These are phyloP conservation scores for Bergia puertoricense DNA, from an alignment of 92 coral and sea anemone species.

Conservation along the genomic window DNA sequence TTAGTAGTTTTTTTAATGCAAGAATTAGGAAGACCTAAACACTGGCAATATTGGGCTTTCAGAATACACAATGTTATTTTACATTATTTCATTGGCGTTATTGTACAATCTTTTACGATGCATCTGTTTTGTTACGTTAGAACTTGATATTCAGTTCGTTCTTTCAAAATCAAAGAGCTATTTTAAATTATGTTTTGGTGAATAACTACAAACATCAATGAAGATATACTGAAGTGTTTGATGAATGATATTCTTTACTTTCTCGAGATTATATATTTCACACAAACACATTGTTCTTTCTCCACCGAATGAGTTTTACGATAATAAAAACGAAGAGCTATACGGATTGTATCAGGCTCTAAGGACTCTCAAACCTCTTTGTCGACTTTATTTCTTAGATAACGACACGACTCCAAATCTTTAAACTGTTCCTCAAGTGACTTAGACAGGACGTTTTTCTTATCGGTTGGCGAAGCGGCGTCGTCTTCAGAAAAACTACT, in stretches of 20 bases:
- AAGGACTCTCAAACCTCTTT: not conserved
- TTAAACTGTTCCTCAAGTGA: slow-evolving; percentile 73
- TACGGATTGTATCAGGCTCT: not conserved
- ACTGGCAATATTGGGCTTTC: not conserved
- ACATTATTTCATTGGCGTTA: not conserved
- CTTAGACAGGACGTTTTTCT: not conserved
- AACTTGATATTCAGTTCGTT: not conserved
- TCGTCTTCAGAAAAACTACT: slow-evolving; percentile 14
- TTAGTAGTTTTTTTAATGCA: not conserved
- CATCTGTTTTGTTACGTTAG: not conserved
- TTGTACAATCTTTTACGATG: not conserved
- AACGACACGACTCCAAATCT: slow-evolving; percentile 69
- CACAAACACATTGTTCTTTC: not conserved
- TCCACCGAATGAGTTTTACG: not conserved
- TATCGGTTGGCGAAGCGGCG: not conserved
- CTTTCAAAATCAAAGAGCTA: not conserved
- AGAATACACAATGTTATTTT: not conserved
- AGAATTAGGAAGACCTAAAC: not conserved
- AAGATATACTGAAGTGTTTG: too few species aligned
- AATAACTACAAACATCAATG: too few species aligned
- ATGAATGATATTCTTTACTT: too few species aligned
- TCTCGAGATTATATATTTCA: too few species aligned
- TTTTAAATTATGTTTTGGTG: too few species aligned
- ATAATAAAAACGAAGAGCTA: not conserved
- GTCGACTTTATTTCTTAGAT: slow-evolving; percentile 44